phyloP scores from a whole-genome alignment of 2,113 vertebrate genomes.

The Sphyrna mokarran region DNA sequence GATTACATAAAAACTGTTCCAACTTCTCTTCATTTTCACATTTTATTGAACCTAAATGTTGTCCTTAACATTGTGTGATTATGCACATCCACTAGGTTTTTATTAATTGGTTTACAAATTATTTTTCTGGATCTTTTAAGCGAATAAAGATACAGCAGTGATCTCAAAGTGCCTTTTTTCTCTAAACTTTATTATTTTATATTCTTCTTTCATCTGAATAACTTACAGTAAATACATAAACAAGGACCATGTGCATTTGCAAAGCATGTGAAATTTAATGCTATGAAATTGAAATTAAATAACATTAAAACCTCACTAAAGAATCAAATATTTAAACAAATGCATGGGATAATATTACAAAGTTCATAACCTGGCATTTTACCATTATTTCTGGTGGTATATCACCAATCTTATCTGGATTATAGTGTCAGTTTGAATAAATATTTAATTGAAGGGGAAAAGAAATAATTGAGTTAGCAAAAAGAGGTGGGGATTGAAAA shows the following conservation, averaged over 20 bases:
- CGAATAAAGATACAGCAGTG: background rate
- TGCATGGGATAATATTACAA: background rate
- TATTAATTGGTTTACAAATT: background rate
- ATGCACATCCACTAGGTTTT: background rate
- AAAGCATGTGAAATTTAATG: background rate
- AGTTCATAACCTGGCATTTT: background rate
- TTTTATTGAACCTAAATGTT: background rate
- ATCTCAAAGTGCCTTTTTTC: background rate
- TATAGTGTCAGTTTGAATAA: background rate
- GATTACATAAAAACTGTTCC: background rate
- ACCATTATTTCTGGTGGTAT: background rate
- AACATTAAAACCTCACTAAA: background rate
- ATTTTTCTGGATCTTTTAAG: background rate
- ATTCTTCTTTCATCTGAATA: background rate
- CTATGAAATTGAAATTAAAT: constrained; percentile 4
- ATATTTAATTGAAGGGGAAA: background rate
- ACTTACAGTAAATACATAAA: background rate
- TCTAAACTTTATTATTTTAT: background rate
- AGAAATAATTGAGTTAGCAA: background rate
- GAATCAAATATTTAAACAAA: background rate
- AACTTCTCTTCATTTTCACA: no score
- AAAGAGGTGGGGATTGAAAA: background rate
- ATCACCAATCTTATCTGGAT: background rate
- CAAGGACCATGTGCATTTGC: background rate
- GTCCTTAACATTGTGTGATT: background rate